Percentiles rank a stretch among this genome's conserved stretches.
These are phyloP conservation scores for Halcyon leucocephala DNA, from an alignment of 2,797 vertebrate genomes.

Conservation along the genomic window DNA sequence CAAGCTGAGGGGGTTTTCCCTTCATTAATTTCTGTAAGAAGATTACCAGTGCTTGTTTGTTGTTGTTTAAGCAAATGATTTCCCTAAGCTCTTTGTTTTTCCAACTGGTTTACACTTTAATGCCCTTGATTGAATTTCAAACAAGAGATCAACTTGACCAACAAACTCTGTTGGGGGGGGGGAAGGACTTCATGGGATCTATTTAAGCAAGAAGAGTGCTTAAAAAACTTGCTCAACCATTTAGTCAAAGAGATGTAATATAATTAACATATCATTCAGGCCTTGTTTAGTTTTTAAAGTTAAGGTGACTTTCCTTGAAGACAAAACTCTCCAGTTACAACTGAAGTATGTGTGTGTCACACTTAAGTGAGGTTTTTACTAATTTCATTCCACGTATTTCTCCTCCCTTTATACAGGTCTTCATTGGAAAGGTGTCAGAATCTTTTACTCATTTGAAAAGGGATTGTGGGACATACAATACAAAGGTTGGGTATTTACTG, in stretches of 20 bases:
- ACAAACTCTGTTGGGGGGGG: conserved; percentile 76
- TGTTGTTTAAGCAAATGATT: conserved; percentile 99
- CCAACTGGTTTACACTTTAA: conserved; percentile 99
- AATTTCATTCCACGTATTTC: not conserved
- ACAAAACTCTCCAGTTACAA: conserved; percentile 19
- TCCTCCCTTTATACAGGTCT: not conserved
- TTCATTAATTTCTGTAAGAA: conserved; percentile 99
- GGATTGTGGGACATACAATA: not conserved
- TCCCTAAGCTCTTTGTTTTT: conserved; percentile 99
- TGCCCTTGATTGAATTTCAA: conserved; percentile 96
- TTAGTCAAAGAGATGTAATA: conserved; percentile 77
- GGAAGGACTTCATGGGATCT: conserved; percentile 50
- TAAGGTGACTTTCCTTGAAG: conserved; percentile 64
- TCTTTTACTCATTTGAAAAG: not conserved
- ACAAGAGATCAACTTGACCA: conserved; percentile 92
- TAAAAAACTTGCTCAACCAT: conserved; percentile 42
- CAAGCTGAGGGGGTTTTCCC: conserved; percentile 83
- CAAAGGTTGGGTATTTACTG: not conserved
- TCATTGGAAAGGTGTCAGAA: not conserved
- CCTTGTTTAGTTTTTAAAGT: conserved; percentile 61
- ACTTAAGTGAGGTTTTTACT: not conserved
- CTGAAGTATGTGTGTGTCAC: not conserved
- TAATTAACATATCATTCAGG: conserved; percentile 77
- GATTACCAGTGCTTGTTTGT: conserved; percentile 96
- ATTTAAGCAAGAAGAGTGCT: conserved; percentile 24